Conservation (phyloP, 2,888 invertebrate genomes). For the Mythimna pallens region DNA sequence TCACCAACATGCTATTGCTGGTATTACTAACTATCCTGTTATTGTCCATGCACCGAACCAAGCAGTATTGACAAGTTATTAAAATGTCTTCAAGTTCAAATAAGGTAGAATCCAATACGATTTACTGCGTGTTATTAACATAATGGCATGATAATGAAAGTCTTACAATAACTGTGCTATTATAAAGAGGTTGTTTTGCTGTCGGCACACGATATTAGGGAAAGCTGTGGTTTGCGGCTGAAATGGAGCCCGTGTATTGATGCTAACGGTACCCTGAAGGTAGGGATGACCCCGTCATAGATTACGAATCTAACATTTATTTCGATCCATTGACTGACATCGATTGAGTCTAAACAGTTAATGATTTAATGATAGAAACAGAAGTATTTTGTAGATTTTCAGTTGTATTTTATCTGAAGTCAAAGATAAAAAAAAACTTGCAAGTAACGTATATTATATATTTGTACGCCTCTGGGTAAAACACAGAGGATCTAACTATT, state of each 20-base stretch:
- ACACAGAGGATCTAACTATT: too few relatives aligned
- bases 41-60: background rate
- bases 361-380: too few relatives aligned
- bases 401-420: too few relatives aligned
- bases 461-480: too few relatives aligned
- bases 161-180: slow-evolving; percentile 1
- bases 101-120: slow-evolving; percentile 45
- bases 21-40: background rate
- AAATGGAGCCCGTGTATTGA: slow-evolving; percentile 66
- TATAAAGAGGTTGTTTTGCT: slow-evolving; percentile 47
- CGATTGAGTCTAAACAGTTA: too few relatives aligned
- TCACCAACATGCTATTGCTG: background rate
- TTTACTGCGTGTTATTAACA: slow-evolving; percentile 35
- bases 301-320: background rate
- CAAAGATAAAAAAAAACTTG: too few relatives aligned
- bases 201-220: slow-evolving; percentile 77
- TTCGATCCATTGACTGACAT: too few relatives aligned
- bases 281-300: background rate
- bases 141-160: slow-evolving; percentile 17
- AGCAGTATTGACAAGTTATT: background rate
- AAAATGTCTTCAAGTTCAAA: slow-evolving; percentile 10
- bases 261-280: slow-evolving; percentile 56
- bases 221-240: slow-evolving; percentile 86
- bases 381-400: too few relatives aligned
- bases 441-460: too few relatives aligned